Evolutionary conservation across 2,113 vertebrate genomes (phyloP), one percentile per base, ranked within the genome.

Genomic region (Cynoglossus semilaevis): DNA sequence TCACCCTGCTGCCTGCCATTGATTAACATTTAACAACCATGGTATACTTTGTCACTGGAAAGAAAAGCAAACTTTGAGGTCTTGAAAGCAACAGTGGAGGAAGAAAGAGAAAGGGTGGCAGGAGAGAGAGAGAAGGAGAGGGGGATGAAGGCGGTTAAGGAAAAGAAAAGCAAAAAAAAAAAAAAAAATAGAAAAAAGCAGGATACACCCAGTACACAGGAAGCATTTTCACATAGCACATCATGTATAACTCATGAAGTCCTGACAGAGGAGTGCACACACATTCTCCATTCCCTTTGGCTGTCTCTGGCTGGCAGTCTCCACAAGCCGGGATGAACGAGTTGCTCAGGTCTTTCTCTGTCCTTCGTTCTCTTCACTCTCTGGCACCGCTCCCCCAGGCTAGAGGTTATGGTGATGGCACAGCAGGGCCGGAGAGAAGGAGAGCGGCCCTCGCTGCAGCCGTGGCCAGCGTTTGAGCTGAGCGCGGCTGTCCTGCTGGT

Each of bases 191-290:
- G 52, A 68, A 66, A 79, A 79, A 71, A 67, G 60, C 59, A 70
- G 66, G 75, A 83, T 82, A 60, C 77, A 72, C 70, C 72, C 53
- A 70, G 81, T 77, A 83, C 83, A 87, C 74, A 85, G 85, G 80
- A 89, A 86, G 83, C 82, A 80, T 87, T 89, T 88, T 85, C 88
- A 86, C 88, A 86, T 72, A 79, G 86, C 61, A 47, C 63, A 50
- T 82, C 81, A 89, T 89, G 85, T 88, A 88, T 90, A 88, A 88
- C 80, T 89, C 81, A 89, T 89, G 87, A 88, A 77, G 76, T 80
- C 73, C 79, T 85, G 83, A 89, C 83, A 87, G 86, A 83, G 77
- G 58, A 36, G 64, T 12, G 59, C 49, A 19, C 49, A 19, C 76
- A 79, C 85, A 87, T 82, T 85, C 76, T 49, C 58, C 80, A 85